Evolutionary conservation across 2,113 vertebrate species (phyloP).

Genomic region (Calidris pygmaea): DNA sequence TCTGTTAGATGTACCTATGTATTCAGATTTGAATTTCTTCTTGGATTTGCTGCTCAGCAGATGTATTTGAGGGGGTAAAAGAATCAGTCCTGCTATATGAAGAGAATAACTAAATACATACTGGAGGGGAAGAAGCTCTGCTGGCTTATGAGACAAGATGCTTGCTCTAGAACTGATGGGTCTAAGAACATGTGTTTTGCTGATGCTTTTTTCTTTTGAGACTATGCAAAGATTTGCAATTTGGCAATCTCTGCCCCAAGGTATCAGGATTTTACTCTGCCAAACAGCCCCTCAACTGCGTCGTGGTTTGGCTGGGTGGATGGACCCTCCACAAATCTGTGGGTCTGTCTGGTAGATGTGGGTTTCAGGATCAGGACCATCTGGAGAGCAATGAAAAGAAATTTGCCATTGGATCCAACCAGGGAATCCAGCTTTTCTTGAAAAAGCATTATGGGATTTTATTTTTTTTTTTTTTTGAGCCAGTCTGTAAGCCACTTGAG

Average conservation of each 20-base stretch:
- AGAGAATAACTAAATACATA: not conserved
- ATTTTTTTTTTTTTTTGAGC: not conserved
- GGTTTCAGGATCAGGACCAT: not conserved
- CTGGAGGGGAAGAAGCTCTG: not conserved
- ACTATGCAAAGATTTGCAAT: not conserved
- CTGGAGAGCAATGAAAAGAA: not conserved
- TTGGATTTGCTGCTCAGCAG: not conserved
- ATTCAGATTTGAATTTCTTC: not conserved
- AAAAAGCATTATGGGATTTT: not conserved
- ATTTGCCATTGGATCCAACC: not conserved
- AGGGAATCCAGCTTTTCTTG: not conserved
- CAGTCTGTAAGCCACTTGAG: not conserved
- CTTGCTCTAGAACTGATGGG: not conserved
- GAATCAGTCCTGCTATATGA: not conserved
- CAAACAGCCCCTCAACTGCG: not conserved
- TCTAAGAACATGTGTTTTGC: not conserved
- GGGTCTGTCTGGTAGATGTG: not conserved
- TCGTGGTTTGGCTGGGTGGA: not conserved
- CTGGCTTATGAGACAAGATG: not conserved
- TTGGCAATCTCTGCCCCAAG: not conserved
- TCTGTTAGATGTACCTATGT: not conserved
- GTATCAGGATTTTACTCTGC: not conserved
- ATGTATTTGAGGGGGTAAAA: not conserved
- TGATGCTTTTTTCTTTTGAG: not conserved
- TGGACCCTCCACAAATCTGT: not conserved